A percentile compares a stretch with the other conserved stretches of the same genome.
These are phyloP conservation scores for Macrobrachium nipponense DNA, from an alignment of 1,140 invertebrate species.

Conservation along the genomic window DNA sequence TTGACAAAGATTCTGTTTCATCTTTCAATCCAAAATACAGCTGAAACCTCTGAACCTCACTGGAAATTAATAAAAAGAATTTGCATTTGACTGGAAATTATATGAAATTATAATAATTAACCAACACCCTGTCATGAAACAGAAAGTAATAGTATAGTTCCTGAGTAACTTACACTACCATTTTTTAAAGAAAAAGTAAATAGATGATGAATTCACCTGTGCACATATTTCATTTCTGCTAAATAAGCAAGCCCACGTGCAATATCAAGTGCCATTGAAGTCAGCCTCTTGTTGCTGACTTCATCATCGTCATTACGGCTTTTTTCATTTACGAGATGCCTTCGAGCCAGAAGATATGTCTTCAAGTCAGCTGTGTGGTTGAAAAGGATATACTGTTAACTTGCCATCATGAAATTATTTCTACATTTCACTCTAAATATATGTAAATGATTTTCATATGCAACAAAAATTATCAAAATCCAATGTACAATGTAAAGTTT, in stretches of 20 bases:
- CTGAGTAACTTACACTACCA: too few species aligned
- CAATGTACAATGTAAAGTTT: background rate
- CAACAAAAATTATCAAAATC: background rate
- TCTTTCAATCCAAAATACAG: too few species aligned
- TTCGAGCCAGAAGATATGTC: constrained; percentile 84
- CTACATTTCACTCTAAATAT: background rate
- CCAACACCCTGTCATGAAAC: too few species aligned
- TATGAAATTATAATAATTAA: too few species aligned
- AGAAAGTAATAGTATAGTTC: too few species aligned
- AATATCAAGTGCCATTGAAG: constrained; percentile 87
- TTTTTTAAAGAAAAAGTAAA: constrained; percentile 25
- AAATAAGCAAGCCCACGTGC: constrained; percentile 87
- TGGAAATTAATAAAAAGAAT: too few species aligned
- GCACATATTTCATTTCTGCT: constrained; percentile 83
- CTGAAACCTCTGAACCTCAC: too few species aligned
- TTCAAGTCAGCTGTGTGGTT: constrained; percentile 79
- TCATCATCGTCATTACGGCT: constrained; percentile 75
- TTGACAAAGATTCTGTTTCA: too few species aligned
- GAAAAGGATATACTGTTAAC: background rate
- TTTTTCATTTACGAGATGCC: constrained; percentile 82
- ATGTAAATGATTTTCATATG: background rate
- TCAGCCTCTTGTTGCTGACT: constrained; percentile 82
- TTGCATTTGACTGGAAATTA: too few species aligned
- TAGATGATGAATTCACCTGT: constrained; percentile 71
- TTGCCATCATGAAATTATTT: background rate